Base-by-base conservation (phyloP, 2,113 vertebrate species). In the Muntiacus reevesi region DNA sequence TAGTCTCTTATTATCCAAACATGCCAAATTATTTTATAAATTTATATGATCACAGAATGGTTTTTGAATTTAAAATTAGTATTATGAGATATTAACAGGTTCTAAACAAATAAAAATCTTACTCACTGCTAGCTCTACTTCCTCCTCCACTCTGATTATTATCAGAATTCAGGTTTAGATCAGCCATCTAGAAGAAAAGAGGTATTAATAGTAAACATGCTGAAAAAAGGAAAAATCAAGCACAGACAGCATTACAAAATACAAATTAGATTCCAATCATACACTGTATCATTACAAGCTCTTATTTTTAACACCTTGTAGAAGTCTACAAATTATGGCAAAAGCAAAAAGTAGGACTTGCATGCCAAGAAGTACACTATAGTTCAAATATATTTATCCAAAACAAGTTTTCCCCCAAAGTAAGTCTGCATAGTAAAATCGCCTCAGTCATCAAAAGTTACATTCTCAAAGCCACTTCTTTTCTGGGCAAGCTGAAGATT, bases 161-260 rank as follows among this genome's bases (percentile, higher is more conserved):
- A 98, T 99, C 98, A 96, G 99, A 99, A 98, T 99, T 99, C 98
- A 99, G 99, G 99, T 99, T 99, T 99, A 99, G 99, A 98, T 98
- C 99, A 99, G 99, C 99, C 98, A 99, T 99, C 99, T 99, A 47
- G 74, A 12, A 89, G 2, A 98, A 98, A 1, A 98, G 11, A 97
- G 55, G 76, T 27, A 82, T 52, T 60, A 43, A 76, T 17, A 88
- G 3, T 2, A 93, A n/a, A 89, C 33, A 87, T 17, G 9, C 3
- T 71, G 33, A 87, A 33, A 95, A 0, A 57, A 36, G 6, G 6
- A 17, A 36, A 52, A 23, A 62, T 23, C 13, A 93, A 76, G 5
- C 16, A 90, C 5, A 43, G 12, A 28, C 2, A 81, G 3, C 36
- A 43, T 33, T 23, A 55, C 11, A 45, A 60, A 64, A 74, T 15